These are phyloP conservation scores for Yponomeuta sedellus DNA, from an alignment of 2,888 invertebrate species.

Conservation along the genomic window DNA sequence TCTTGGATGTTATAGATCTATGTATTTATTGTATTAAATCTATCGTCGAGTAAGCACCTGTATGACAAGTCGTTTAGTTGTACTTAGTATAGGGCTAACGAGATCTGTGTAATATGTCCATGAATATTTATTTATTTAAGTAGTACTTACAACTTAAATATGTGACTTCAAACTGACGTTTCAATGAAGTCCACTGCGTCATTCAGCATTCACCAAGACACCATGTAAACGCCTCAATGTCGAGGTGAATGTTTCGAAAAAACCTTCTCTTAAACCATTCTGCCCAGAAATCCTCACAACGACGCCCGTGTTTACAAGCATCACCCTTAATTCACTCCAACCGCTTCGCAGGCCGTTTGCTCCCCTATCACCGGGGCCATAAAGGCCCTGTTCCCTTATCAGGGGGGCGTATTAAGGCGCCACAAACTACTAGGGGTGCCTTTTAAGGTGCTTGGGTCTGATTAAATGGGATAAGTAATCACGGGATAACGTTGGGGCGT, in stretches of 20 bases:
- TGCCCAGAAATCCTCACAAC: not conserved
- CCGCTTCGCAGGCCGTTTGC: not conserved
- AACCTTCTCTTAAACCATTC: not conserved
- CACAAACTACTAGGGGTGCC: constrained; percentile 8
- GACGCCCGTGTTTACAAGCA: constrained; percentile 10
- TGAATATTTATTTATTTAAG: too few species aligned
- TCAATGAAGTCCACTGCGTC: too few species aligned
- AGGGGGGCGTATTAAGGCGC: constrained; percentile 1
- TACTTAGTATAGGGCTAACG: too few species aligned
- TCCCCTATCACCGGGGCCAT: not conserved
- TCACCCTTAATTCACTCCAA: constrained; percentile 8
- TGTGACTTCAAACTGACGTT: too few species aligned
- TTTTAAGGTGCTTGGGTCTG: constrained; percentile 1
- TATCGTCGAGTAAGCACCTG: too few species aligned
- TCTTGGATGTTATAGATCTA: too few species aligned
- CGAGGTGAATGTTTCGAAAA: not conserved
- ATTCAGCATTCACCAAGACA: too few species aligned
- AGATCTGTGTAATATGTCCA: too few species aligned
- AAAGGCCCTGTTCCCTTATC: constrained; percentile 6
- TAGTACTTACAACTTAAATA: too few species aligned
- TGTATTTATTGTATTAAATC: too few species aligned
- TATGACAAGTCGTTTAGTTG: too few species aligned
- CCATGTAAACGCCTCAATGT: not conserved
- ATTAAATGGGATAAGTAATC: constrained; percentile 12
- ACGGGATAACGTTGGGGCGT: not conserved